Percentiles rank a stretch among this genome's conserved stretches.
Evolutionary conservation across 1,140 invertebrate species (phyloP).

Genomic region (Triops longicaudatus): DNA sequence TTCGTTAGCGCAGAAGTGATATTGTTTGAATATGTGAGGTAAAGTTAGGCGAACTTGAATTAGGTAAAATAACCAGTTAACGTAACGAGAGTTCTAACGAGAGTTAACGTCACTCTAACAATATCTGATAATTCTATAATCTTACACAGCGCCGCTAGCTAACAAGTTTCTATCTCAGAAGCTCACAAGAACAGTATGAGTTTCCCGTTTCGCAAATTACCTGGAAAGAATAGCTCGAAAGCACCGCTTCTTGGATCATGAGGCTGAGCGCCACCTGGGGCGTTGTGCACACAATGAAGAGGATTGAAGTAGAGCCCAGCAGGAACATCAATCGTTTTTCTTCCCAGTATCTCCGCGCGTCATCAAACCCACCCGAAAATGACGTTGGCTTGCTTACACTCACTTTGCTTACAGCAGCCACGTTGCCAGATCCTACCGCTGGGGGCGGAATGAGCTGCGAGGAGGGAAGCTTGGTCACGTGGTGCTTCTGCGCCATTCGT

Average conservation of each 20-base stretch:
- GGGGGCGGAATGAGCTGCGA: not conserved
- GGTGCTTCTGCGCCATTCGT: slow-evolving; percentile 45
- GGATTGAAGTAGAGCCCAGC: slow-evolving; percentile 58
- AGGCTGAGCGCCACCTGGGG: slow-evolving; percentile 65
- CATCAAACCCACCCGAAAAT: slow-evolving; percentile 45
- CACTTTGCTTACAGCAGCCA: too few relatives aligned
- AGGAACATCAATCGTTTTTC: slow-evolving; percentile 59
- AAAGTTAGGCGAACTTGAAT: too few relatives aligned
- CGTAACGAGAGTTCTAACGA: too few relatives aligned
- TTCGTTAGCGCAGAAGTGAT: too few relatives aligned
- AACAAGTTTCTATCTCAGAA: too few relatives aligned
- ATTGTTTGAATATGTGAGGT: too few relatives aligned
- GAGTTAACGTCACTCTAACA: too few relatives aligned
- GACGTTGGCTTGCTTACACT: not conserved
- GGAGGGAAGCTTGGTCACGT: not conserved
- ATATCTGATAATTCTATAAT: too few relatives aligned
- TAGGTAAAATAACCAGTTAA: too few relatives aligned
- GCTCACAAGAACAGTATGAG: not conserved
- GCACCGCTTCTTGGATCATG: slow-evolving; percentile 53
- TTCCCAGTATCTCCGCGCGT: slow-evolving; percentile 57
- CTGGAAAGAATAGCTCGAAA: slow-evolving; percentile 54
- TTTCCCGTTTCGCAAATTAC: slow-evolving; percentile 36
- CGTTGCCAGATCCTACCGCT: not conserved
- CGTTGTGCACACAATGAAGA: slow-evolving; percentile 64
- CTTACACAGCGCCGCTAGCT: too few relatives aligned